Evolutionary conservation across 2,113 vertebrate species (phyloP).

Genomic region (Pycnonotus jocosus): DNA sequence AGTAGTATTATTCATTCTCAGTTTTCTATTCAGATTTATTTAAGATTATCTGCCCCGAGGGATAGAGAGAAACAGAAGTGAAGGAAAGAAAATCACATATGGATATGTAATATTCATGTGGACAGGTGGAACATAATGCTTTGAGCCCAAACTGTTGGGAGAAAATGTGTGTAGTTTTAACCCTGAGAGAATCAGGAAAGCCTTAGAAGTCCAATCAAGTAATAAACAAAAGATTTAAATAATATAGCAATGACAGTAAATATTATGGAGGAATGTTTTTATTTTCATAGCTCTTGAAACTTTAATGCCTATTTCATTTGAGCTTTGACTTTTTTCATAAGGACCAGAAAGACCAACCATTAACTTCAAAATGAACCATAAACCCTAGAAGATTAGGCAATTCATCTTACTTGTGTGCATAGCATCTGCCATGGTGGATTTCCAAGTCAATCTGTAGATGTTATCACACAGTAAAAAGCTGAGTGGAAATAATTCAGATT

Average conservation of each 20-base stretch:
- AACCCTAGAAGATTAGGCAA: background rate
- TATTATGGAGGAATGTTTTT: background rate
- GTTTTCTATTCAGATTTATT: background rate
- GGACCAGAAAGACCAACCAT: background rate
- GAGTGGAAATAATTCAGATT: background rate
- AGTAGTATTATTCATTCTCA: background rate
- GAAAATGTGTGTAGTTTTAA: background rate
- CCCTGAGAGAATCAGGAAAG: background rate
- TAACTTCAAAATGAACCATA: background rate
- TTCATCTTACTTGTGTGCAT: background rate
- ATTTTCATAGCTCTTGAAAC: slow-evolving; percentile 6
- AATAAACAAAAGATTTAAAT: slow-evolving; percentile 3
- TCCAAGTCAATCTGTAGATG: background rate
- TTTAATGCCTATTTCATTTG: slow-evolving; percentile 17
- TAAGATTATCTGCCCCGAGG: background rate
- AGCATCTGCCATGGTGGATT: background rate
- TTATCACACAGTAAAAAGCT: background rate
- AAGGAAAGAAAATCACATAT: background rate
- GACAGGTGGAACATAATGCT: background rate
- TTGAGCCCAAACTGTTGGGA: background rate
- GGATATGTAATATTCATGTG: background rate
- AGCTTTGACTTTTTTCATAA: background rate
- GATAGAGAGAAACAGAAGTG: background rate
- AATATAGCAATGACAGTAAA: background rate
- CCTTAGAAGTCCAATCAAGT: background rate